These are phyloP conservation scores for Leptogaster cylindrica DNA, from an alignment of 2,888 invertebrate genomes.

Conservation along the genomic window DNA sequence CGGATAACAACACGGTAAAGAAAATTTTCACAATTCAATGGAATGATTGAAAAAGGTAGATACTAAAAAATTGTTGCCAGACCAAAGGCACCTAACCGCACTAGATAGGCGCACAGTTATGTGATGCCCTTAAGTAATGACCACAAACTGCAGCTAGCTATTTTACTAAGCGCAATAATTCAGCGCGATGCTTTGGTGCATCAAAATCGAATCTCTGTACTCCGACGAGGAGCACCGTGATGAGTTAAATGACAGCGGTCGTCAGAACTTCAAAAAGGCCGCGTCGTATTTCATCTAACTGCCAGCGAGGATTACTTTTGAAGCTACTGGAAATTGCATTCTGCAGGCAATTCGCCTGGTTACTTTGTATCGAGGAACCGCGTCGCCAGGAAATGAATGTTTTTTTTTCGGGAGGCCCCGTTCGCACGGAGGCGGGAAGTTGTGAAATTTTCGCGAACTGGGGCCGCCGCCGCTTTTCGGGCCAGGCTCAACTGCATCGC, in stretches of 20 bases:
- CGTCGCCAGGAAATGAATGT: neutral
- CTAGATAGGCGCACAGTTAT: conserved; percentile 4
- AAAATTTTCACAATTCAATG: conserved; percentile 29
- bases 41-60: conserved; percentile 4
- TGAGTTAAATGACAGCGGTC: conserved; percentile 35
- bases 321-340: conserved; percentile 44
- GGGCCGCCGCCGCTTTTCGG: neutral
- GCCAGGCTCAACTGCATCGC: neutral
- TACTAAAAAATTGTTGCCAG: neutral
- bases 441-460: conserved; percentile 1
- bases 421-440: neutral
- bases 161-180: conserved; percentile 5
- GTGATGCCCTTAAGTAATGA: neutral
- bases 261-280: conserved; percentile 45
- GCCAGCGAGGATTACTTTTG: conserved; percentile 44
- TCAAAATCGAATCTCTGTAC: neutral
- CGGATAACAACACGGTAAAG: conserved; percentile 1
- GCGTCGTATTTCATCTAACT: conserved; percentile 46
- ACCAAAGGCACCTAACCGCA: conserved; percentile 20
- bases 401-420: neutral
- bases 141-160: conserved; percentile 26
- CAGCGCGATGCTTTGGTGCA: neutral
- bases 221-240: conserved; percentile 8
- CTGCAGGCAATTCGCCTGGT: neutral
- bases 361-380: conserved; percentile 12